Percentiles rank a stretch among this genome's conserved stretches.
Conservation (phyloP, 2,113 vertebrate species). For the Prunella fulvescens region DNA sequence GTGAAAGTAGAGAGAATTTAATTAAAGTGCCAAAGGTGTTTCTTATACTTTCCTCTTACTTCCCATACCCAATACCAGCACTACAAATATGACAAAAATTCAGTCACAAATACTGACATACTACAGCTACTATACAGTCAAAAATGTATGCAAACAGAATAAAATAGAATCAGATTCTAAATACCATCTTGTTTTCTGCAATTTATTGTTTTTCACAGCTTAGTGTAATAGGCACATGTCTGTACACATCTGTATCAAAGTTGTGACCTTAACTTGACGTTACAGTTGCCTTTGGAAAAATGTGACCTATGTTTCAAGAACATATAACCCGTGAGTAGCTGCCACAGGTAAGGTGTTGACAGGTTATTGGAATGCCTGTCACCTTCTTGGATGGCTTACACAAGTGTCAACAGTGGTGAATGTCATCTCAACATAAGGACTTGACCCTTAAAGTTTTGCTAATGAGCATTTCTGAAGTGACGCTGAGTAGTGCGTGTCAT, state of each 20-base stretch:
- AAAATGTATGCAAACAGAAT: not conserved
- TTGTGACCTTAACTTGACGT: not conserved
- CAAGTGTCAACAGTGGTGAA: not conserved
- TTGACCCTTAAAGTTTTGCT: not conserved
- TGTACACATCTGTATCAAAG: not conserved
- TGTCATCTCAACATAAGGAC: not conserved
- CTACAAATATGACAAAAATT: not conserved
- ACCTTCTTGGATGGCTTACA: not conserved
- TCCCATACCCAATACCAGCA: not conserved
- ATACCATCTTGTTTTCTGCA: not conserved
- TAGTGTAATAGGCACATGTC: not conserved
- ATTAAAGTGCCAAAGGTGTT: not conserved
- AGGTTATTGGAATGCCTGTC: not conserved
- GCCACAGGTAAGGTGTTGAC: not conserved
- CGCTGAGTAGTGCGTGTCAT: rapidly evolving
- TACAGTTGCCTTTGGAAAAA: not conserved
- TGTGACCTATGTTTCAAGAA: not conserved
- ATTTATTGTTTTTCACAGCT: not conserved
- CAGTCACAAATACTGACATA: not conserved
- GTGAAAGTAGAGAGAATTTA: not conserved
- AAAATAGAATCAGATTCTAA: not conserved
- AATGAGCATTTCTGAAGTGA: not conserved
- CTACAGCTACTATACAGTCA: not conserved
- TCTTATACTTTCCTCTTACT: not conserved
- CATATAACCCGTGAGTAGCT: not conserved